Base-by-base conservation (phyloP, 2,888 invertebrate genomes). In the Mythimna lalbum region DNA sequence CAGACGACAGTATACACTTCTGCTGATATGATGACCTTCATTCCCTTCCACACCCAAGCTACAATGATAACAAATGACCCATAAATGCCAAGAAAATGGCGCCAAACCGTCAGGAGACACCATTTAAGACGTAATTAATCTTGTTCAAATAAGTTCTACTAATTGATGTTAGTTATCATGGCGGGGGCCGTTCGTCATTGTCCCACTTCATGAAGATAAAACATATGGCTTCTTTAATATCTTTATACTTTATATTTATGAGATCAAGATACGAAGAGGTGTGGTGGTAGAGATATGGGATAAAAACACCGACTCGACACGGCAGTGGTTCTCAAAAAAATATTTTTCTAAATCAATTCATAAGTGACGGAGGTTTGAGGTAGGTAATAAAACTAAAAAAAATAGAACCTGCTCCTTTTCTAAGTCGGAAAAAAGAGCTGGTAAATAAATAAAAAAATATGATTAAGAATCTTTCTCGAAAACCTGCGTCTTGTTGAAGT, bases 101-200 rank as follows among this genome's bases (percentile, higher is more conserved):
- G 43, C 50, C 43, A 63, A 21, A 43, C 5, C 66, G 60, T 50
- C 4, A 50, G 21, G 52, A 66, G 23, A 63, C 63, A 19, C 53
- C 59, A 63, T 74, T 69, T 64, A 31, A 64, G 63, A 53, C 63
- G 59, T 63, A 63, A 80, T 81, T 69, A 78, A 81, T 80, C 74
- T 81, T 74, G 70, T 65, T 74, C 43, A 81, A 81, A 78, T 78
- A 70, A 17, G 39, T 23, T 36, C 60, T 66, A 49, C 17, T 49
- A 78, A 80, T 80, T 73, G 57, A 33, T 68, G 64, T 62, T 17
- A 33, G 60, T 69, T 69, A 69, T 69, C 66, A 55, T 50, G 53
- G 47, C 63, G 61, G 52, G 63, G 50, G 63, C 52, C 39, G 2
- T 43, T 80, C 21, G 72, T 68, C 80, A 72, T n/a, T 76, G 80